Evolutionary conservation across 2,888 invertebrate species (phyloP), one percentile per base, ranked within the genome.

Genomic region (Eupithecia pulchellata): DNA sequence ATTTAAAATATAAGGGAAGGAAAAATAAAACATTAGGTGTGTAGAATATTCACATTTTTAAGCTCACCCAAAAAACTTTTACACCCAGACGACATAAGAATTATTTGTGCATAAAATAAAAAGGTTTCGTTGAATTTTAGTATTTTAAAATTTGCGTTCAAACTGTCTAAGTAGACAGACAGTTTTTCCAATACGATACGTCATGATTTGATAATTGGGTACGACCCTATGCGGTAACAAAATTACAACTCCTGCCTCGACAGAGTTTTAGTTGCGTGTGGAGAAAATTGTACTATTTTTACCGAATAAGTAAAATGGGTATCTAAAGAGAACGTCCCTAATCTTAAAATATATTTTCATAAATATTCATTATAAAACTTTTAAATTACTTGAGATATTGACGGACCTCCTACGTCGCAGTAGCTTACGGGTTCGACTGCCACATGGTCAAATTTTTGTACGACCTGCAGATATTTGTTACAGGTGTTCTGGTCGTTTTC

Each of bases 161-260:
- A 86, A 85, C 83, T 87, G 86, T 82, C 79, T 75, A 81, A 74
- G 72, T 67, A 67, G 70, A 74, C 78, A 72, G 72, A 75, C 64
- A 66, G 75, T 80, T 84, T 84, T 84, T 83, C 79, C 69, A 52
- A 52, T 52, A 52, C 52, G 4, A 70, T 90, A 11, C 9, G 11
- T 47, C 91, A 91, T 91, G 81, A 89, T 83, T 87, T 81, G 83
- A 91, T 91, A 80, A 89, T 83, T 87, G 81, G 83, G 82, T 84
- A 79, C 76, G 86, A 85, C 85, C 88, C 87, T 78, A 73, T 74
- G 67, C 78, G 80, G 85, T 80, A 82, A 82, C 81, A 71, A 90
- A 91, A 91, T 90, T 88, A 88, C 84, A 78, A 84, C 75, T 81
- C 79, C 34, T n/a, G n/a, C 17, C 29, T 13, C n/a, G 64, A 73